These are phyloP conservation scores for Drosophila parabipectinata DNA, from an alignment of 1,140 invertebrate genomes.

Conservation along the genomic window DNA sequence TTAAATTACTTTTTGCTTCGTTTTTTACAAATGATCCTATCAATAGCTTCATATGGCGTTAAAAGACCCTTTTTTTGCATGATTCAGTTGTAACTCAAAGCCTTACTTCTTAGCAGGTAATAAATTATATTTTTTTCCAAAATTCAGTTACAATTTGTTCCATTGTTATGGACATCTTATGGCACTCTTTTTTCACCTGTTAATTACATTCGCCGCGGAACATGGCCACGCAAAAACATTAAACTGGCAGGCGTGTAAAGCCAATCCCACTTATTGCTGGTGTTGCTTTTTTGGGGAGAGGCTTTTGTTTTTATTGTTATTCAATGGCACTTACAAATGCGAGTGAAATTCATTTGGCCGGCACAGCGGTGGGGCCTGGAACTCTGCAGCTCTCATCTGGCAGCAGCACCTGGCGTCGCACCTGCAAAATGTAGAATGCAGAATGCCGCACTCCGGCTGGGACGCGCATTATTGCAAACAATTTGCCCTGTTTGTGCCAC, in stretches of 20 bases:
- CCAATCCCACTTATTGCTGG: conserved; percentile 29
- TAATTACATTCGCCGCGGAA: conserved; percentile 27
- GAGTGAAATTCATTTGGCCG: conserved; percentile 66
- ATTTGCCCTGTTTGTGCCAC: conserved; percentile 73
- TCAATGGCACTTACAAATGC: conserved; percentile 56
- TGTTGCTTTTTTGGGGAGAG: conserved; percentile 22
- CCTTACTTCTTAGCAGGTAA: neutral
- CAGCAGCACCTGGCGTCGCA: conserved; percentile 31
- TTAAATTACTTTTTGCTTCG: neutral
- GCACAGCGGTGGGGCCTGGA: conserved; percentile 24
- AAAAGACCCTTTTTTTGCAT: no score
- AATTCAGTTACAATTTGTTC: neutral
- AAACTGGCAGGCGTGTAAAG: conserved; percentile 32
- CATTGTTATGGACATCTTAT: neutral
- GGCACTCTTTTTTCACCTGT: conserved; percentile 12
- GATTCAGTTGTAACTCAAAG: neutral
- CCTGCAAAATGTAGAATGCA: conserved; percentile 21
- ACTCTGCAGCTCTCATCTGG: conserved; percentile 17
- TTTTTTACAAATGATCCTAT: neutral
- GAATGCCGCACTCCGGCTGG: conserved; percentile 55
- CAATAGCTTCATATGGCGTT: no score
- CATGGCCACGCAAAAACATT: conserved; percentile 11
- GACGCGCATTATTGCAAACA: conserved; percentile 80
- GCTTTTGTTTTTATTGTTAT: conserved; percentile 45
- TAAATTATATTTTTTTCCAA: neutral